Base-by-base conservation (phyloP, 2,113 vertebrate genomes). In the Muntiacus muntjak region DNA sequence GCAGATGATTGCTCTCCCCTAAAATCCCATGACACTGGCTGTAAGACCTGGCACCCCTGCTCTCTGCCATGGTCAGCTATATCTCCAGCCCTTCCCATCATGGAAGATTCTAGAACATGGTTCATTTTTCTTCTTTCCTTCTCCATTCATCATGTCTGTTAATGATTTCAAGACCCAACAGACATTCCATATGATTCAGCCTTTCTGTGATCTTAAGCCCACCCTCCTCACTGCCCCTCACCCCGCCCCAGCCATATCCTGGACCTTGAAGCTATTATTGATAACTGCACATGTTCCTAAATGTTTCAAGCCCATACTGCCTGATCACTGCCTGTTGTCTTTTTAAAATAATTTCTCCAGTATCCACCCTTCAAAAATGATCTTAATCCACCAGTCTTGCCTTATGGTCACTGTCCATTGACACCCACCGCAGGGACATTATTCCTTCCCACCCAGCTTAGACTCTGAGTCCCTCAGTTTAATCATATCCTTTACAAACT, bases 231-330 rank as follows among this genome's bases (percentile, higher is more conserved):
- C 7, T 6, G 3, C 54, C 15, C 36, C 30, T 43, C 36, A 17
- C 13, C 30, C 52, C 2, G 3, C 43, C 28, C 14, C 2, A 14
- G 54, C n/a, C 28, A 23, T 6, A 3, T 2, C n/a, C n/a, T 7
- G 5, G 2, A 55, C 36, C 30, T 4, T 52, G 45, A 81, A 81
- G 5, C 14, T 9, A 3, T 40, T 21, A 12, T 1, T 21, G 12
- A 62, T 64, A 55, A 76, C 14, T 30, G 19, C 6, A 7, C 0
- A 30, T 5, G 23, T 43, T 71, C 52, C 67, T 76, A 17, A 25
- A 45, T 74, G 64, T 23, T 55, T 47, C 23, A 28, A 30, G 45
- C 5, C 84, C 60, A 50, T 13, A 52, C 6, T 45, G n/a, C 30
- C 74, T 43, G 10, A 57, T 13, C 55, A 40, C 58, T 52, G 50